Evolutionary conservation across 2,888 invertebrate species (phyloP).

Genomic region (Apamea crenata): DNA sequence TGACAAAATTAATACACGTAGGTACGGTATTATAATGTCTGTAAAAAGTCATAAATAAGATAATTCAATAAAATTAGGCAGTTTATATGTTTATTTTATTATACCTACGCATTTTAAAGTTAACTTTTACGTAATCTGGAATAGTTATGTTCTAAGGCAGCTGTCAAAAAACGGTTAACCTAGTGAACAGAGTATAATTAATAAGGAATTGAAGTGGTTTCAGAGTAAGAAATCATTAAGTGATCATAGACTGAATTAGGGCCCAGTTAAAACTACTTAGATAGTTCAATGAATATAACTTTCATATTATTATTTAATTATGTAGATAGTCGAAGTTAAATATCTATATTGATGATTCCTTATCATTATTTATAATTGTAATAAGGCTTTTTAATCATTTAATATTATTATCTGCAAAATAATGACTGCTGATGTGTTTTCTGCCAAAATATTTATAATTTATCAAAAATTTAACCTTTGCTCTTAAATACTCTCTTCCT

Average conservation of each 20-base stretch:
- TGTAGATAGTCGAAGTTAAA: conserved; percentile 58
- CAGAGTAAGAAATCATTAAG: neutral
- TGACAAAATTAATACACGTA: too few species aligned
- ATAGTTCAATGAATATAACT: conserved; percentile 60
- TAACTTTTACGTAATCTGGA: too few species aligned
- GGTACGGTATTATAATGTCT: too few species aligned
- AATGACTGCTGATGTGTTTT: conserved; percentile 35
- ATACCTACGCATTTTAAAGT: too few species aligned
- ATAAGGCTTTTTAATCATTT: conserved; percentile 37
- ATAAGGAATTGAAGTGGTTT: neutral
- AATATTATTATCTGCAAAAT: conserved; percentile 29
- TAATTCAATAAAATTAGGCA: too few species aligned
- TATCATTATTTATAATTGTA: conserved; percentile 23
- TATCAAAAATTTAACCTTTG: conserved; percentile 15
- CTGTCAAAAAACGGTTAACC: too few species aligned
- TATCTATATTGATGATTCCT: conserved; percentile 39
- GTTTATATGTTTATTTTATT: too few species aligned
- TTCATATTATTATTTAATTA: conserved; percentile 45
- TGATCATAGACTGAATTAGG: neutral
- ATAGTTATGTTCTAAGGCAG: too few species aligned
- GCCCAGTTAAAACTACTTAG: conserved; percentile 40
- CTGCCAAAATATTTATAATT: conserved; percentile 16
- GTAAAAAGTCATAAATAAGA: too few species aligned
- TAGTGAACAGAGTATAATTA: too few species aligned
- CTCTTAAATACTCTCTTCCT: conserved; percentile 17